Evolutionary conservation across 2,113 vertebrate species (phyloP).

Genomic region (Edolisoma coerulescens): DNA sequence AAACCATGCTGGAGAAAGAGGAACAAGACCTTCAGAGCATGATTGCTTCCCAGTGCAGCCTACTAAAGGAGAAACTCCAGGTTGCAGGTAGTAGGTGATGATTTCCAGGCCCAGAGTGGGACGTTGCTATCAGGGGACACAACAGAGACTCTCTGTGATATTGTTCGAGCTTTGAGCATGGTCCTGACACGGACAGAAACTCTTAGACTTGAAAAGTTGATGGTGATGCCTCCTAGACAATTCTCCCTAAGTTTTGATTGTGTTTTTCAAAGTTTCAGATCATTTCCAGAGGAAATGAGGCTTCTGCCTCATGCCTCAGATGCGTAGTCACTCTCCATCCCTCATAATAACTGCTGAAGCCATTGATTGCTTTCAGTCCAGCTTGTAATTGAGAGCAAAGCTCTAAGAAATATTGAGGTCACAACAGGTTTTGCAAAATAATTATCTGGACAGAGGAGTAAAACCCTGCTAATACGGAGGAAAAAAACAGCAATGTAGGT

Average conservation of each 20-base stretch:
- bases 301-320: background rate
- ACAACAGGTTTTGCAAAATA: constrained; percentile 19
- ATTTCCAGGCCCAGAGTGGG: background rate
- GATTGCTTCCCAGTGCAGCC: background rate
- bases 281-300: constrained; percentile 29
- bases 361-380: background rate
- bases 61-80: background rate
- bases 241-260: background rate
- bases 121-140: background rate
- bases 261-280: background rate
- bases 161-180: background rate
- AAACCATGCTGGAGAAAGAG: background rate
- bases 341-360: constrained; percentile 6
- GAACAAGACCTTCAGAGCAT: background rate
- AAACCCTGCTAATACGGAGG: background rate
- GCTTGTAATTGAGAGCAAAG: constrained; percentile 39
- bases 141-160: background rate
- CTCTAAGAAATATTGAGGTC: constrained; percentile 32
- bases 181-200: background rate
- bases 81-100: background rate
- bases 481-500: background rate
- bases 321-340: background rate
- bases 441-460: background rate
- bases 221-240: background rate
- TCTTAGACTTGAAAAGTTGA: background rate